Evolutionary conservation across 2,797 vertebrate genomes (phyloP).

Genomic region (Melopsittacus undulatus): DNA sequence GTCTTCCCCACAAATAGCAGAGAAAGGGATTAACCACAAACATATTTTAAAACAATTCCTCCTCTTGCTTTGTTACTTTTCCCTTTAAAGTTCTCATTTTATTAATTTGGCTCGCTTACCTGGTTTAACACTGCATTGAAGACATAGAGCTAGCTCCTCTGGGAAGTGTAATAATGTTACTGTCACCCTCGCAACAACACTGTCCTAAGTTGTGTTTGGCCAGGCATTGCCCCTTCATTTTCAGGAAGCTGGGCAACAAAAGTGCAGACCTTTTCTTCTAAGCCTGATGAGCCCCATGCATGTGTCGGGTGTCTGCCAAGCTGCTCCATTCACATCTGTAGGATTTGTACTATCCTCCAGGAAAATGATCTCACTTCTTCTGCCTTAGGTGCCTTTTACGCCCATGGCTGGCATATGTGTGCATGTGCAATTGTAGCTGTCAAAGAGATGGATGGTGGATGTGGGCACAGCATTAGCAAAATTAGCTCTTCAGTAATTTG

Average conservation of each 20-base stretch:
- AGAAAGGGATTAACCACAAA: conserved; percentile 57
- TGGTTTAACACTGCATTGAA: not conserved
- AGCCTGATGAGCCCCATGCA: not conserved
- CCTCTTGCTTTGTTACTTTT: not conserved
- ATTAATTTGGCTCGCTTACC: not conserved
- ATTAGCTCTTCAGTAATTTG: not conserved
- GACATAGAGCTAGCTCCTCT: not conserved
- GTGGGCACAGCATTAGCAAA: not conserved
- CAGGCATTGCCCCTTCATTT: not conserved
- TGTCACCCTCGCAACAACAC: not conserved
- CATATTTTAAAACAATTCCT: conserved; percentile 15
- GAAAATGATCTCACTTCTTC: not conserved
- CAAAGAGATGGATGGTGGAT: not conserved
- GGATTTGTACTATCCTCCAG: not conserved
- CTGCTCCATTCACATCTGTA: not conserved
- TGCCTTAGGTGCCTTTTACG: not conserved
- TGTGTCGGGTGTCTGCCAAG: not conserved
- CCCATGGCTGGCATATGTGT: accelerated
- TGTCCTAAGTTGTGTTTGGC: not conserved
- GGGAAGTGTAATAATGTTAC: not conserved
- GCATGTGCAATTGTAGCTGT: not conserved
- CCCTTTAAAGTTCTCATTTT: not conserved
- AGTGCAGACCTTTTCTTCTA: not conserved
- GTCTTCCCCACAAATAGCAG: conserved; percentile 42
- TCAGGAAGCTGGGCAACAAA: not conserved